These are phyloP conservation scores for Chironomus tentans DNA, from an alignment of 2,888 invertebrate genomes.

Conservation along the genomic window DNA sequence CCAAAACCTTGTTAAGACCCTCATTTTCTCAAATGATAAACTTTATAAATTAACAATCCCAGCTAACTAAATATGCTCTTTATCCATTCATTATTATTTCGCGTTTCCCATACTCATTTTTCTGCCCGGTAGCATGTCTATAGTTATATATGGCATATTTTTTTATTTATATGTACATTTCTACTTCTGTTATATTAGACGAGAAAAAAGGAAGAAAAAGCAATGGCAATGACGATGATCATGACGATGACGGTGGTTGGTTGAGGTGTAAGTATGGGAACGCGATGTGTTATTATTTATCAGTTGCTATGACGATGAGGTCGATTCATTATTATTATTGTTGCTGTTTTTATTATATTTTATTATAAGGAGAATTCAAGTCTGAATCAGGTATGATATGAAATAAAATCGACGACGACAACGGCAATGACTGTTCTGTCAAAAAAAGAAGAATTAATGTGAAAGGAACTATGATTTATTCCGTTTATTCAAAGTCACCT, in stretches of 20 bases:
- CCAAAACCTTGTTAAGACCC: no score
- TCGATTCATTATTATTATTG: not conserved
- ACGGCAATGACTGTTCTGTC: not conserved
- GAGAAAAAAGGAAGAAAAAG: not conserved
- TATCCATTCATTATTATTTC: no score
- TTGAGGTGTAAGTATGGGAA: slow-evolving; percentile 17
- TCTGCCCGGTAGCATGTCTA: not conserved
- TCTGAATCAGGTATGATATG: not conserved
- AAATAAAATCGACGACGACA: not conserved
- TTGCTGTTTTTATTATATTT: not conserved
- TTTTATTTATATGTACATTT: not conserved
- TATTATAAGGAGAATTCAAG: not conserved
- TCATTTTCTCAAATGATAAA: no score
- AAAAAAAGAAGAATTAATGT: not conserved
- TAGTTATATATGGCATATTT: no score
- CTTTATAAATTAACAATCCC: no score
- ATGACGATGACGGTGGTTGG: not conserved
- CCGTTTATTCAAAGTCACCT: slow-evolving; percentile 24
- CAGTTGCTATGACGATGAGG: slow-evolving; percentile 16
- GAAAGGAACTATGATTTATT: slow-evolving; percentile 23
- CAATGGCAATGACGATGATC: not conserved
- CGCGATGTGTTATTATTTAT: slow-evolving; percentile 23
- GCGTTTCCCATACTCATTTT: not conserved
- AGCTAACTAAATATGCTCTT: no score
- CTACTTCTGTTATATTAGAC: not conserved